phyloP scores from a whole-genome alignment of 2,113 vertebrate genomes.

The Lycocorax pyrrhopterus region DNA sequence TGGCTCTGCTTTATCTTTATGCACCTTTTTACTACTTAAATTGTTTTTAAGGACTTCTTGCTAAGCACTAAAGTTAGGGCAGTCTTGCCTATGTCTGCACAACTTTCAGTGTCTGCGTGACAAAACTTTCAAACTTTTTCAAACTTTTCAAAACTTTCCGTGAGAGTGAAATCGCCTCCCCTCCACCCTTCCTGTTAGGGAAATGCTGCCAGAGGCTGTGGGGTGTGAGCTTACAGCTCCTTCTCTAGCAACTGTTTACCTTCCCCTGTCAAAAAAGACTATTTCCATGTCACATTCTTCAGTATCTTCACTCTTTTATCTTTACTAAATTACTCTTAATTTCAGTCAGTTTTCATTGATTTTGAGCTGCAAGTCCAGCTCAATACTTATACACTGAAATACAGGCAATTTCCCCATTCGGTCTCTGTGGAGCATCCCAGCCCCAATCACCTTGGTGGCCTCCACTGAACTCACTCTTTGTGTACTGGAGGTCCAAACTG shows the following conservation, averaged over 20 bases:
- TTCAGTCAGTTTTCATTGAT: background rate
- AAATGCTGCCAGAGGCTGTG: background rate
- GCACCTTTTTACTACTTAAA: background rate
- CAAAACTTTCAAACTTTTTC: too few species aligned
- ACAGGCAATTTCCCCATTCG: background rate
- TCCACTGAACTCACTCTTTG: background rate
- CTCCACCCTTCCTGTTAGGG: accelerated
- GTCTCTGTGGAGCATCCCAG: background rate
- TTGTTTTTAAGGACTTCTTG: background rate
- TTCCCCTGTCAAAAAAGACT: background rate
- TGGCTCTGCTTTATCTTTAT: background rate
- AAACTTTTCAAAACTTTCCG: background rate
- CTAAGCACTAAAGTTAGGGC: background rate
- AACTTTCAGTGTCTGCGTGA: background rate
- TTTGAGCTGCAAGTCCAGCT: background rate
- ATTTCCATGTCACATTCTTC: background rate
- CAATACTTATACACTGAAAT: background rate
- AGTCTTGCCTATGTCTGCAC: background rate
- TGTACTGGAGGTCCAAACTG: background rate
- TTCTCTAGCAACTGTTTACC: background rate
- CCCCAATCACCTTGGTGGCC: background rate
- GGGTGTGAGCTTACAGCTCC: background rate
- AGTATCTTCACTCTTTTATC: background rate
- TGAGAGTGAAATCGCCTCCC: background rate
- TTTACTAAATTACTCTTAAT: too few species aligned